Base-by-base conservation (phyloP, 2,113 vertebrate species). In the Ctenodactylus gundi region DNA sequence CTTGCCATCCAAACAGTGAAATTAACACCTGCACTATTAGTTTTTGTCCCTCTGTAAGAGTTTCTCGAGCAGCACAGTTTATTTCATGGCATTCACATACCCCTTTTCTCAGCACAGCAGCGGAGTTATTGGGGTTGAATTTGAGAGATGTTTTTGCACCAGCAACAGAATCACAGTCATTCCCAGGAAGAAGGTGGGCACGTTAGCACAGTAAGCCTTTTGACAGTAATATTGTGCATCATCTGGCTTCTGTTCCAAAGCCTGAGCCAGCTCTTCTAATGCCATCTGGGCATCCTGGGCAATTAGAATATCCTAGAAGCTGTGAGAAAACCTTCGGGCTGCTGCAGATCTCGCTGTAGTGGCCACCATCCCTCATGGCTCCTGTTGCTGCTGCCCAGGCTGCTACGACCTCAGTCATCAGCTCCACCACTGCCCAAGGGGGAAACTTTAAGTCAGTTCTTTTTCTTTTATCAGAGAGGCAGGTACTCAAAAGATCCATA, bases 61-160 rank as follows among this genome's bases (percentile, higher is more conserved):
- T 98, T 93, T 98, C 98, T 95, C 99, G 97, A 95, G 98, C 98
- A 82, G 97, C 95, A 84, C 98, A 99, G 91, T 99, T 98, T 96
- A 98, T 98, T 83, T 99, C 98, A 98, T 99, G 98, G 98, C 99
- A 99, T 98, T 99, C 99, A 95, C 99, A 99, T 97, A 99, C 98
- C 99, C 99, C 99, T 98, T 98, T 99, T 94, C 99, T 98, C 97
- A 99, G 98, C 94, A 99, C 97, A 3, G 99, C 99, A 87, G 98
- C 97, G 18, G 99, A 98, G 94, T 99, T 98, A 97, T 95, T 98
- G 82, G 99, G 99, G 92, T 99, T 98, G 91, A 99, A 98, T 95
- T 98, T 98, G 90, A 99, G 98, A 82, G 99, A 99, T 97, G 98
- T 99, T 97, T 98, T 99, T 92, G 99, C 98, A 98, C 99, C 99